phyloP scores from a whole-genome alignment of 2,113 vertebrate species.

The Epinephelus cyanopodus region DNA sequence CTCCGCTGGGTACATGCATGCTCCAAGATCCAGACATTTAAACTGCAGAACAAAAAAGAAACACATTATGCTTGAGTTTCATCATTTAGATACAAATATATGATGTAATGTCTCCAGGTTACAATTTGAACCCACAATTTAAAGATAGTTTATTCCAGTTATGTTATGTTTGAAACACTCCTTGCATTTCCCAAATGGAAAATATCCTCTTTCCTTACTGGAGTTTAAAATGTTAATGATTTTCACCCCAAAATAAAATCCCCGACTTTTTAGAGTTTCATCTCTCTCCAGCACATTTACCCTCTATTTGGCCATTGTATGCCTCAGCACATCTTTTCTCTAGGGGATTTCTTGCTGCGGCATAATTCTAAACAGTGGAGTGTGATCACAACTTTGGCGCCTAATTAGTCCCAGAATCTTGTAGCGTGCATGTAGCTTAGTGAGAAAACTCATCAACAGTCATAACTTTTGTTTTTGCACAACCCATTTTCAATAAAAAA shows the following conservation, averaged over 20 bases:
- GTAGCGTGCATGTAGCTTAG: slow-evolving; percentile 52
- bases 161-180: neutral
- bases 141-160: neutral
- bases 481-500: slow-evolving; percentile 75
- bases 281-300: slow-evolving; percentile 5
- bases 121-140: neutral
- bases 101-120: neutral
- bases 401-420: slow-evolving; percentile 70
- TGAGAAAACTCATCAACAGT: slow-evolving; percentile 62
- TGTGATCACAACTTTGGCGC: slow-evolving; percentile 49
- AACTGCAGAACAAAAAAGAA: neutral
- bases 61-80: neutral
- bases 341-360: slow-evolving; percentile 3
- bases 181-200: neutral
- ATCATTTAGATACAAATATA: neutral
- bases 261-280: slow-evolving; percentile 20
- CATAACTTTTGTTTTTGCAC: slow-evolving; percentile 71
- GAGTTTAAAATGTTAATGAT: slow-evolving; percentile 15
- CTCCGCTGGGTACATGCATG: slow-evolving; percentile 36
- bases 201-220: neutral
- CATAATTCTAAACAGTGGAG: slow-evolving; percentile 22
- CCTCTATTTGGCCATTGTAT: neutral
- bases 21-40: slow-evolving; percentile 21
- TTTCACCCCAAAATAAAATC: slow-evolving; percentile 8
- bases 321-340: slow-evolving; percentile 17